Percentiles rank a stretch among this genome's conserved stretches.
These are phyloP conservation scores for Diphyllodes magnificus DNA, from an alignment of 2,113 vertebrate species.

Conservation along the genomic window DNA sequence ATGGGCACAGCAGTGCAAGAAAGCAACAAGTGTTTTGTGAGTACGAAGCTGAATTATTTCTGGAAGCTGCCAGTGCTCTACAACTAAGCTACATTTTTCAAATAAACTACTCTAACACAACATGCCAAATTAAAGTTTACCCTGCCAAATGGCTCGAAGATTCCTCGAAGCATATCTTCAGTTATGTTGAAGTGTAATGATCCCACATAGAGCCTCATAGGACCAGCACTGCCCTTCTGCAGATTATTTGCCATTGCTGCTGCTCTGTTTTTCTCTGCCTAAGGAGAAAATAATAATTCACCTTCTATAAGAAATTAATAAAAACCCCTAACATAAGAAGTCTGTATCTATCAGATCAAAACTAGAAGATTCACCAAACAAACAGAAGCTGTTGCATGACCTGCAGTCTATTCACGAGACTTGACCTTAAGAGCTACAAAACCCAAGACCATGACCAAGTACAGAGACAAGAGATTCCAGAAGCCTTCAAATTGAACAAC, in stretches of 20 bases:
- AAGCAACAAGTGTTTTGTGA: neutral
- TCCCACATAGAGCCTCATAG: constrained; percentile 93
- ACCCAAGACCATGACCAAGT: neutral
- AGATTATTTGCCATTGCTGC: constrained; percentile 93
- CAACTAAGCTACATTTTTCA: neutral
- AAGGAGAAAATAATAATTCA: neutral
- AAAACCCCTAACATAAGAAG: neutral
- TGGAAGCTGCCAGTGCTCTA: neutral
- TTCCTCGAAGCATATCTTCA: constrained; percentile 95
- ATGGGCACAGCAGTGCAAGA: neutral
- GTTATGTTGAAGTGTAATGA: constrained; percentile 97
- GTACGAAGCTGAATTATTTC: neutral
- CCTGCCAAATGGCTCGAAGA: constrained; percentile 95
- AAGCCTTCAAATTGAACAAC: neutral
- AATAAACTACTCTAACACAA: neutral
- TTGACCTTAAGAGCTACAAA: neutral
- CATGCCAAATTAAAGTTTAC: constrained; percentile 50
- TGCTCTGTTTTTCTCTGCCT: constrained; percentile 97
- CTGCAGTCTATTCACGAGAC: neutral
- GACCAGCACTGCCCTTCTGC: constrained; percentile 88
- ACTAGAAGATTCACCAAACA: neutral
- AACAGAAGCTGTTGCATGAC: neutral
- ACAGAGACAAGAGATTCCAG: neutral
- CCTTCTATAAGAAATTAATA: neutral
- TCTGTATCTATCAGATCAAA: neutral